Conservation (phyloP, 1,140 invertebrate genomes). For the Pogonus chalceus region DNA sequence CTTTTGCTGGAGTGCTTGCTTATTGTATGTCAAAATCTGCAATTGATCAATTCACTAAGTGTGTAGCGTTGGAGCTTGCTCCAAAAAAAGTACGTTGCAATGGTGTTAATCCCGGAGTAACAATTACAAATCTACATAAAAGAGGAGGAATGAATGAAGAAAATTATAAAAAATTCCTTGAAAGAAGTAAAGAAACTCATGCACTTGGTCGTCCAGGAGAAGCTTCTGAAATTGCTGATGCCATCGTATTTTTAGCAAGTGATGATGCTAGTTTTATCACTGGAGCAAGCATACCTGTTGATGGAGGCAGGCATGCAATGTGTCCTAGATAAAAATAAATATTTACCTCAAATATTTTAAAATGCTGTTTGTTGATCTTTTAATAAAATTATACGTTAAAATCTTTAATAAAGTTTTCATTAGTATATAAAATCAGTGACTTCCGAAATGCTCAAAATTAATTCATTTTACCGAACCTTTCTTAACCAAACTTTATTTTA, state of each 20-base stretch:
- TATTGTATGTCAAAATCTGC: constrained; percentile 78
- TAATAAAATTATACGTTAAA: too few relatives aligned
- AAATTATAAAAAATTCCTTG: constrained; percentile 61
- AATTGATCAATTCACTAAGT: constrained; percentile 71
- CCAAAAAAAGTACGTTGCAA: constrained; percentile 58
- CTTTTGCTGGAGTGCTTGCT: constrained; percentile 51
- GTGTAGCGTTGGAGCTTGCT: constrained; percentile 54
- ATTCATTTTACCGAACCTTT: too few relatives aligned
- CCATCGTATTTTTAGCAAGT: constrained; percentile 79
- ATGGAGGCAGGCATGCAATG: constrained; percentile 72
- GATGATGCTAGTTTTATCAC: constrained; percentile 71
- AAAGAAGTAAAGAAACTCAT: constrained; percentile 64
- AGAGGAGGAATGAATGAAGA: constrained; percentile 61
- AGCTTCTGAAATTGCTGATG: constrained; percentile 63
- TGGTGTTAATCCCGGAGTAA: constrained; percentile 64
- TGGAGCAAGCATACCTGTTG: constrained; percentile 66
- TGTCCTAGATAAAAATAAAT: constrained; percentile 54
- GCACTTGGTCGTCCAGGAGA: constrained; percentile 68
- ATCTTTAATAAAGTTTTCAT: too few relatives aligned
- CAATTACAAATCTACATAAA: constrained; percentile 67
- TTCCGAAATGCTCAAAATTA: too few relatives aligned
- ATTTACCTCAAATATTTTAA: too few relatives aligned
- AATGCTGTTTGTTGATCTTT: too few relatives aligned
- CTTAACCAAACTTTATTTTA: too few relatives aligned
- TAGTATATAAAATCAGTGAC: too few relatives aligned